Evolutionary conservation across 2,113 vertebrate species (phyloP).

Genomic region (Chaetodon trifascialis): DNA sequence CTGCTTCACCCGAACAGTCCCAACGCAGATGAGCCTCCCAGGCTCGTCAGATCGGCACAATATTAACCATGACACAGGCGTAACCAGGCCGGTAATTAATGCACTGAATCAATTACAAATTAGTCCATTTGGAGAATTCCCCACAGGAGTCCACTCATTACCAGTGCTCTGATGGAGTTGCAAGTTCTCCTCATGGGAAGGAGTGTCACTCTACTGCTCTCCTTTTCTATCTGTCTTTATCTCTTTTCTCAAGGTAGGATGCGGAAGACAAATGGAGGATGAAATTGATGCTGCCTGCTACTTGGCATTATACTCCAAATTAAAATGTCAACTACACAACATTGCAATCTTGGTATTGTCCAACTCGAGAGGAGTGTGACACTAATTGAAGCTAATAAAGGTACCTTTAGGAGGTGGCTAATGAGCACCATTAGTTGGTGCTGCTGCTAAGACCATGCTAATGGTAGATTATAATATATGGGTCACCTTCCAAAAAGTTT

Average conservation of each 20-base stretch:
- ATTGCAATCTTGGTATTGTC: conserved; percentile 25
- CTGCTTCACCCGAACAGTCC: conserved; percentile 82
- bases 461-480: background rate
- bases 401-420: background rate
- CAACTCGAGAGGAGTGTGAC: background rate
- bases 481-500: conserved; percentile 1
- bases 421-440: background rate
- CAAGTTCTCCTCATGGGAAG: conserved; percentile 71
- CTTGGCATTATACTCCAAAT: conserved; percentile 43
- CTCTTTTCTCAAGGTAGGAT: conserved; percentile 60
- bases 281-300: conserved; percentile 52
- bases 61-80: conserved; percentile 87
- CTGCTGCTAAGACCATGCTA: background rate
- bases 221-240: conserved; percentile 63
- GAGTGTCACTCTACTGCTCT: conserved; percentile 69
- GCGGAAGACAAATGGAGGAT: conserved; percentile 57
- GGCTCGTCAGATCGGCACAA: conserved; percentile 79
- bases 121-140: conserved; percentile 85
- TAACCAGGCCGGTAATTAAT: conserved; percentile 86
- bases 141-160: conserved; percentile 83
- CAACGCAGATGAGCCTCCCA: conserved; percentile 74
- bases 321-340: conserved; percentile 43
- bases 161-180: conserved; percentile 78
- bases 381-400: conserved; percentile 28
- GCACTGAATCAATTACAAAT: conserved; percentile 87